Base-by-base conservation (phyloP, 35 echinoderm and acorn worm genomes). In the Lytechinus variegatus region DNA sequence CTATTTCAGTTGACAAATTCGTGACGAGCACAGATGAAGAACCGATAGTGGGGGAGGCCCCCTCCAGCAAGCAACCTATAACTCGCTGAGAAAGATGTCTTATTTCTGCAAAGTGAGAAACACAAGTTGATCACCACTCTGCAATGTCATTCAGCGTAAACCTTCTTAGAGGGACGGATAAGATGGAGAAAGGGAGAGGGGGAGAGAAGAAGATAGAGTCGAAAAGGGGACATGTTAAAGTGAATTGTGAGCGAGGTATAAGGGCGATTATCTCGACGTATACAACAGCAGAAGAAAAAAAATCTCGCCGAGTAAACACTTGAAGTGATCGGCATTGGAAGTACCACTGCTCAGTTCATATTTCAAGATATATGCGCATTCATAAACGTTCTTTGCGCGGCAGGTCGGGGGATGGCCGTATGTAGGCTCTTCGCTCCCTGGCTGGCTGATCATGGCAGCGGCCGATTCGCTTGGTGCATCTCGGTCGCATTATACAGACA, bases 331-430 rank as follows among this genome's bases (percentile, higher is more conserved):
- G 28, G 52, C 27, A 54, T 10, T 55, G 27, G 92, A 93, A 57
- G 92, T 11, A 27, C 53, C 52, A 24, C 27, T 54, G 92, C 92
- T 56, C 92, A 93, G 92, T 93, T 93, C 92, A 93, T 93, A 93
- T 93, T 93, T 93, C 92, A 93, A 33, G 92, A 93, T 93, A n/a
- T n/a, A 93, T 93, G 92, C 92, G 92, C 92, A 93, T 93, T 93
- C 92, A 93, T 93, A 93, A 93, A 93, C 92, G 92, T 4, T 54
- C 12, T 93, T 28, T 44, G 33, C 53, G 92, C 92, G 92, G 92
- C 92, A 14, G 92, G 92, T 54, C 28, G 52, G 21, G 92, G 55
- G 92, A 9, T 54, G 10, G 54, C 92, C 54, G 54, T 54, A 13
- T 44, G 56, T 58, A 58, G 56, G 12, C 29, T 54, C 54, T 33